Evolutionary conservation across 2,797 vertebrate species (phyloP).

Genomic region (Falco cherrug): DNA sequence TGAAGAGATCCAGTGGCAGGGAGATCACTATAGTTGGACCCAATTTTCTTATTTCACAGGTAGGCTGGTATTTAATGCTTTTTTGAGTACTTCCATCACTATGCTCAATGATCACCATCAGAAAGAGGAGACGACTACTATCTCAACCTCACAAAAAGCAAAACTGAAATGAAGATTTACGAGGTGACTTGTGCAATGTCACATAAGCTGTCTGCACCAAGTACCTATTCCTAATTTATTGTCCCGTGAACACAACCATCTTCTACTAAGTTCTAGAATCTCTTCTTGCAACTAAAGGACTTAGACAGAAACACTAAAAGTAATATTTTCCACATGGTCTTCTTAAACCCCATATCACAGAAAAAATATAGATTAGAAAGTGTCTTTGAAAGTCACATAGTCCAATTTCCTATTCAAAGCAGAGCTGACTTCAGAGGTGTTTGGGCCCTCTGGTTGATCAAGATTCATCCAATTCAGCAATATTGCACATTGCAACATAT

Average conservation of each 20-base stretch:
- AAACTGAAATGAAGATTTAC: neutral
- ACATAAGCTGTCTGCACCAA: neutral
- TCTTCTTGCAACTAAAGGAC: neutral
- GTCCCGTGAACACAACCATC: neutral
- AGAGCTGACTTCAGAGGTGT: neutral
- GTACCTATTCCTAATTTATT: neutral
- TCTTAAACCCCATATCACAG: neutral
- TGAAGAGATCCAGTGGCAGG: neutral
- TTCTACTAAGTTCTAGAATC: neutral
- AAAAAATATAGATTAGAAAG: neutral
- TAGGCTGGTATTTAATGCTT: neutral
- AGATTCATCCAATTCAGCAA: neutral
- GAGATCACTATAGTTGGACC: fast-evolving
- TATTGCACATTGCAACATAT: neutral
- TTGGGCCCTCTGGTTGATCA: neutral
- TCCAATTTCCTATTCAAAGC: neutral
- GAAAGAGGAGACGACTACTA: neutral
- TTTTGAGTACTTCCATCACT: neutral
- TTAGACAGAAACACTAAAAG: neutral
- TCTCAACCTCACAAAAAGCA: neutral
- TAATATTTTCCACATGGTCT: neutral
- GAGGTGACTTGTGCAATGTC: neutral
- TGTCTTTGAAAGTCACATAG: neutral
- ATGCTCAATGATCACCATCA: fast-evolving
- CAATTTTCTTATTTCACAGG: neutral